phyloP scores from a whole-genome alignment of 2,888 invertebrate species.

The Limenitis camilla region DNA sequence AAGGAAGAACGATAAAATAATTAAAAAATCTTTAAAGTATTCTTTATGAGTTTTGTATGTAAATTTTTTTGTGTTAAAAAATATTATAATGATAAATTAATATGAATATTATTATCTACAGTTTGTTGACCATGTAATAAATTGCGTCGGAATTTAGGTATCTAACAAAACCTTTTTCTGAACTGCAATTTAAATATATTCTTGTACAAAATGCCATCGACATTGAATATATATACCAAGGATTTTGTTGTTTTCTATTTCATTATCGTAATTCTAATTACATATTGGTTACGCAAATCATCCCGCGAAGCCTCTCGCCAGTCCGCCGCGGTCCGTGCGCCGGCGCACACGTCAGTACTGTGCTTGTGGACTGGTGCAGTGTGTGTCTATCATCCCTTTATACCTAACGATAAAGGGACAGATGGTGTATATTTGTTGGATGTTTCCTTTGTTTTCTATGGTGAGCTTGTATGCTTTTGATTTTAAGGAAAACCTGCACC shows the following conservation, averaged over 20 bases:
- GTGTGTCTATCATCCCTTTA: conserved; percentile 59
- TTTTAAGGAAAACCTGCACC: background rate
- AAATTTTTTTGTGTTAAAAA: no score
- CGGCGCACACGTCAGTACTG: conserved; percentile 44
- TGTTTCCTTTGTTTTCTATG: conserved; percentile 35
- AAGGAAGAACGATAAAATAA: no score
- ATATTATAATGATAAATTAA: no score
- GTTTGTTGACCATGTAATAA: no score
- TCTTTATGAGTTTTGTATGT: no score
- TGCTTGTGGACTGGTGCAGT: conserved; percentile 26
- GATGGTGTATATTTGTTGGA: conserved; percentile 39
- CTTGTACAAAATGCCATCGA: background rate
- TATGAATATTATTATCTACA: no score
- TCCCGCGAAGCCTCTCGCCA: conserved; percentile 33
- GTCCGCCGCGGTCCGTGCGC: conserved; percentile 53
- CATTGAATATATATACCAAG: conserved; percentile 13
- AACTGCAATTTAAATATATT: background rate
- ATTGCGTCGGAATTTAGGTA: no score
- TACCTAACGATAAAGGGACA: conserved; percentile 55
- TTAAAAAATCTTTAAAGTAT: no score
- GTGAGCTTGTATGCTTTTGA: conserved; percentile 5
- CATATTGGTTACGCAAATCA: conserved; percentile 27
- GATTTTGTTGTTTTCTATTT: conserved; percentile 15
- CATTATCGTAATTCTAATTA: conserved; percentile 20
- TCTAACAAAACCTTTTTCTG: background rate